phyloP scores from a whole-genome alignment of 2,797 vertebrate species.

The Rousettus madagascariensis region DNA sequence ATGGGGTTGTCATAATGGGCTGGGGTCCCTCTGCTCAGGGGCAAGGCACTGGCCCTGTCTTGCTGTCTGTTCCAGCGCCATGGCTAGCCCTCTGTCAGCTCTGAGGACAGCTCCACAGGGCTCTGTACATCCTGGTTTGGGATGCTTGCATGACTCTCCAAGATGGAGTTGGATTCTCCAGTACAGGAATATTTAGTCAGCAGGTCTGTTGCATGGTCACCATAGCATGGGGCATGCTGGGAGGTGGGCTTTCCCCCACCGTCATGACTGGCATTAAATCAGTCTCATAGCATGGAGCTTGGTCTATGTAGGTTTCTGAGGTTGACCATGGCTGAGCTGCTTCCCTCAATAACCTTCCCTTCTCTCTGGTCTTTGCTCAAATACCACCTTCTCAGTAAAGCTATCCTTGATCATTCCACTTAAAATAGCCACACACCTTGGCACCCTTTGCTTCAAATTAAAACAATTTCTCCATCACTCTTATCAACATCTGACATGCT shows the following conservation, averaged over 20 bases:
- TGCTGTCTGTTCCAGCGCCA: accelerated
- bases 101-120: background rate
- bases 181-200: background rate
- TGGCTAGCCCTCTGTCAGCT: background rate
- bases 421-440: background rate
- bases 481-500: background rate
- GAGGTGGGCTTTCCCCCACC: background rate
- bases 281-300: background rate
- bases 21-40: background rate
- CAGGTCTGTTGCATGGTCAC: background rate
- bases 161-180: background rate
- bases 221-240: background rate
- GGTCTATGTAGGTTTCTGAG: background rate
- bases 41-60: background rate
- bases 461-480: background rate
- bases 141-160: background rate
- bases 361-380: conserved; percentile 20
- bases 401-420: background rate
- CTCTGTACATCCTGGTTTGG: background rate
- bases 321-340: background rate
- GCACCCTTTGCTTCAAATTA: background rate
- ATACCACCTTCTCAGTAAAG: background rate
- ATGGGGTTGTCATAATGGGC: too few relatives aligned
- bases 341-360: background rate
- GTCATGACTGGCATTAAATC: background rate